Conservation (phyloP, 2,797 vertebrate species). For the Lemur catta region DNA sequence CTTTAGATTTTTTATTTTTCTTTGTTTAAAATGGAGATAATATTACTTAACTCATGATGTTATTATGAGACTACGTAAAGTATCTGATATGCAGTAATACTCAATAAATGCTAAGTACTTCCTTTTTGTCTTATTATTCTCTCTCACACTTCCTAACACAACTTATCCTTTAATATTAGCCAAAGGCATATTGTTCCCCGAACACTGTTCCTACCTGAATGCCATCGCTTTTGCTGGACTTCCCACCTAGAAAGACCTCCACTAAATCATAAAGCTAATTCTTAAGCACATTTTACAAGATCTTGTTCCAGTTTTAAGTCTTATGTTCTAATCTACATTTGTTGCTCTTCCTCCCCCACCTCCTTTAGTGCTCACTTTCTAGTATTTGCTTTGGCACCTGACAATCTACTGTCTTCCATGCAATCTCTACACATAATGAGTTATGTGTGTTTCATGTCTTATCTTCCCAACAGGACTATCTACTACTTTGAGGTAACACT, state of each 20-base stretch:
- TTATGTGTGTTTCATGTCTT: background rate
- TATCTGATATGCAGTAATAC: background rate
- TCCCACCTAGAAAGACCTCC: background rate
- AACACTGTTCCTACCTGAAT: background rate
- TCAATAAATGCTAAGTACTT: background rate
- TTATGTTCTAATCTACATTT: background rate
- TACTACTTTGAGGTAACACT: background rate
- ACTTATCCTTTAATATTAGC: background rate
- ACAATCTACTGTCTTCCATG: background rate
- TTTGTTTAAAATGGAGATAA: slow-evolving; percentile 13
- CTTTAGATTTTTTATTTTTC: background rate
- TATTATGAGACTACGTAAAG: background rate
- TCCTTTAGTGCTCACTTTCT: background rate
- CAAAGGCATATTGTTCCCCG: background rate
- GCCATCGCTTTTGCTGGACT: background rate
- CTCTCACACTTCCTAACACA: background rate
- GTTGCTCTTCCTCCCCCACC: background rate
- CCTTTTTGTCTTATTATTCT: background rate
- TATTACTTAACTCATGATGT: background rate
- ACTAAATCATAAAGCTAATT: background rate
- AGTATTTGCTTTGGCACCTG: background rate
- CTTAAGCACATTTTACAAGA: background rate
- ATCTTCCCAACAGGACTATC: background rate
- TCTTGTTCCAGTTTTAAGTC: background rate
- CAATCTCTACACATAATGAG: background rate